These are phyloP conservation scores for Platyscapa corneri DNA, from an alignment of 1,140 invertebrate genomes.

Conservation along the genomic window DNA sequence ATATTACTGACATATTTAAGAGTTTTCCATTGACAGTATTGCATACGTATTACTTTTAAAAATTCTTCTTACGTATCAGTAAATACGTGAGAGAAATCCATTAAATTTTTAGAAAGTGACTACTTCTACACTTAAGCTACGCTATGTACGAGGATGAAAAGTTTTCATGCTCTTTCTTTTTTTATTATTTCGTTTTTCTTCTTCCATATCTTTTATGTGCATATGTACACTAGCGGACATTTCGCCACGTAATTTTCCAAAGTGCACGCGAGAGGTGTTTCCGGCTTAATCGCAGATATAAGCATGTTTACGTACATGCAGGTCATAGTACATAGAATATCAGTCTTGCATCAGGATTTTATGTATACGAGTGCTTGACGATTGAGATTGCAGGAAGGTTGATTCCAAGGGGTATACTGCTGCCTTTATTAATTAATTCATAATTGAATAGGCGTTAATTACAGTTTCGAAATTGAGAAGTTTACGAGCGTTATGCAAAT, in stretches of 20 bases:
- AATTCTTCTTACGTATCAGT: slow-evolving; percentile 35
- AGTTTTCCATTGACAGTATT: not conserved
- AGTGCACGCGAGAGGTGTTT: not conserved
- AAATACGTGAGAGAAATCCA: slow-evolving; percentile 36
- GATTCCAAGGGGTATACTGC: not conserved
- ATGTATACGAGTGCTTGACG: not conserved
- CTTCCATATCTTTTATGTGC: not conserved
- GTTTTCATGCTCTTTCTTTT: slow-evolving; percentile 16
- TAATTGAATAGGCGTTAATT: slow-evolving; percentile 46
- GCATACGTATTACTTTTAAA: not conserved
- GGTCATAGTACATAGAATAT: not conserved
- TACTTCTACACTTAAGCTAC: slow-evolving; percentile 23
- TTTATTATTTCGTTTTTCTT: not conserved
- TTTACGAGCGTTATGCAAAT: slow-evolving; percentile 45
- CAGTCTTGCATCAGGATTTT: not conserved
- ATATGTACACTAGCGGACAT: not conserved
- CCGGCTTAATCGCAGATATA: slow-evolving; percentile 11
- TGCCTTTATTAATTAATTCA: slow-evolving; percentile 23
- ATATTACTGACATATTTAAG: slow-evolving; percentile 7
- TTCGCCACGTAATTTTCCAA: slow-evolving; percentile 42
- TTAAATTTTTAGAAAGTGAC: slow-evolving; percentile 41
- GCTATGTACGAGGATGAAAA: not conserved
- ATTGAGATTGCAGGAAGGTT: slow-evolving; percentile 19
- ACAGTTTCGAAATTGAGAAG: slow-evolving; percentile 22
- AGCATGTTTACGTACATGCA: not conserved